Evolutionary conservation across 2,113 vertebrate genomes (phyloP), one percentile per base, ranked within the genome.

Genomic region (Thalassoma bifasciatum): DNA sequence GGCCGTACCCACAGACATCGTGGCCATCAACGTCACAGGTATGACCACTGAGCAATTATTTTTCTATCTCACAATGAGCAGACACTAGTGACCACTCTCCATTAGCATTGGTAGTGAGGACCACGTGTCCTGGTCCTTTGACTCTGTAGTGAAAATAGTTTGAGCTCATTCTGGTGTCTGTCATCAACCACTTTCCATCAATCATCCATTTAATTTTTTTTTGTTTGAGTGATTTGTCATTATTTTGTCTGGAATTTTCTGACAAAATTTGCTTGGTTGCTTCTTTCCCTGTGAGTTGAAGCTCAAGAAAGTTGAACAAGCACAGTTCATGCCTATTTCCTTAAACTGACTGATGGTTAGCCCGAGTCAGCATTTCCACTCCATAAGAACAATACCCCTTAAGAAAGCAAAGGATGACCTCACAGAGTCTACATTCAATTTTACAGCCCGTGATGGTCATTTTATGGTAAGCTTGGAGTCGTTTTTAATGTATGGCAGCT

Each of bases 21-120:
- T 99, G 66, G 94, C 98, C 49, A 99, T 99, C 90, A 97, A 99
- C 77, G 93, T 99, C 88, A 96, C 98, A 79, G 98, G 98, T 98
- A 95, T 4, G 58, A 34, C 14, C 34, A 49, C 21, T 52, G 50
- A 1, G 50, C 8, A 9, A 10, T 13, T 26, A 21, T 58, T 47
- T 42, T 16, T 68, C 38, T 17, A 1, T 40, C 57, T 37, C 22
- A 69, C 38, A 11, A 1, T 46, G 56, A 16, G 7, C 50, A 77
- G 66, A 4, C 10, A 60, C 26, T 76, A 76, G 63, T 7, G 1
- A 56, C 30, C 44, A 40, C 1, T 66, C 53, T 1, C 44, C 38
- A 34, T 81, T 22, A 46, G 51, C 56, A 67, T 53, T 4, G 1
- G 24, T 59, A 47, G 67, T 17, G 19, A 53, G 46, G 62, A 46